phyloP scores from a whole-genome alignment of 92 coral and sea anemone genomes.

The Epizoanthus illoricatus region DNA sequence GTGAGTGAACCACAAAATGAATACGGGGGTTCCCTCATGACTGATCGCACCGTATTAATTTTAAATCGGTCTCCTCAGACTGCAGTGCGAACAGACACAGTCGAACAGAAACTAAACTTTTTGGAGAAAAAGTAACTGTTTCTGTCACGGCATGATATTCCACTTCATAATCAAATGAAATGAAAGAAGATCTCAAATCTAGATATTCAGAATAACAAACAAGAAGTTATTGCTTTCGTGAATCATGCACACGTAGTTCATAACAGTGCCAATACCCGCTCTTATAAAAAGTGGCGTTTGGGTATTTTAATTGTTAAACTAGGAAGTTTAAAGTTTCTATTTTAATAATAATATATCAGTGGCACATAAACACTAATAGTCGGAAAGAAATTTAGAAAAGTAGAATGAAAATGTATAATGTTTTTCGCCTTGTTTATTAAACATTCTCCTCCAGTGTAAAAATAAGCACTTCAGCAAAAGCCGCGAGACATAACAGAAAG shows the following conservation, averaged over 20 bases:
- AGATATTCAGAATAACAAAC: not conserved
- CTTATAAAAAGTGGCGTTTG: not conserved
- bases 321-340: not conserved
- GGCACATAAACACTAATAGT: not conserved
- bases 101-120: not conserved
- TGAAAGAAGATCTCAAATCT: not conserved
- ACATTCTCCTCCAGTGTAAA: not conserved
- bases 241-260: not conserved
- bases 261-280: not conserved
- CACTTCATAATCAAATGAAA: constrained; percentile 30
- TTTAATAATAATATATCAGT: not conserved
- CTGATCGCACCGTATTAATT: constrained; percentile 1
- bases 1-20: not conserved
- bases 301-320: not conserved
- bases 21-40: not conserved
- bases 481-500: constrained; percentile 39
- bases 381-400: not conserved
- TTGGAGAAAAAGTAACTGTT: constrained; percentile 10
- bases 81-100: not conserved
- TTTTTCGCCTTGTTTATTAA: constrained; percentile 9
- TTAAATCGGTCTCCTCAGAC: not conserved
- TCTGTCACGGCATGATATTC: not conserved
- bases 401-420: not conserved
- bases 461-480: constrained; percentile 33
- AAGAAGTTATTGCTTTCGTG: constrained; percentile 11